Conservation (phyloP, 2,113 vertebrate genomes). For the Falcunculus frontatus region DNA sequence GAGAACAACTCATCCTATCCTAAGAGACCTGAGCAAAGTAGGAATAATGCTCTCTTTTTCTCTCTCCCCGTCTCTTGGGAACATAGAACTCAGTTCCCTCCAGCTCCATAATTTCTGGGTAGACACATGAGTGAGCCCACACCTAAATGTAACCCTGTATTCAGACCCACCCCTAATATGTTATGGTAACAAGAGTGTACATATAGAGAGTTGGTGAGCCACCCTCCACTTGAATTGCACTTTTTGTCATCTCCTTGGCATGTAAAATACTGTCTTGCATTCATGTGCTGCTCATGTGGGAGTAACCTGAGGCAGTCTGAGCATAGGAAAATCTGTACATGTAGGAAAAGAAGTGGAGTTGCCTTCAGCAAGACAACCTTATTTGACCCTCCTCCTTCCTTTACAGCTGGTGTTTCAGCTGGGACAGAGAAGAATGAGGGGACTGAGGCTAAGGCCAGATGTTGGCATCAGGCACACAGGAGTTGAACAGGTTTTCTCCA, state of each 20-base stretch:
- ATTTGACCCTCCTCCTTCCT: slow-evolving; percentile 41
- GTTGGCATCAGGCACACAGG: neutral
- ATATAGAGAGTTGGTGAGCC: neutral
- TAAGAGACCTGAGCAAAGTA: neutral
- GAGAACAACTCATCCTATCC: neutral
- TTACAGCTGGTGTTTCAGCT: neutral
- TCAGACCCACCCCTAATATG: neutral
- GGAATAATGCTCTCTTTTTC: neutral
- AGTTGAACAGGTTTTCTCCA: slow-evolving; percentile 21
- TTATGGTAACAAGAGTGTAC: neutral
- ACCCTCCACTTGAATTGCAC: neutral
- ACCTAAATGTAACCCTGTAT: neutral
- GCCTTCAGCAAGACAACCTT: slow-evolving; percentile 17
- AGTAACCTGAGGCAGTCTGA: neutral
- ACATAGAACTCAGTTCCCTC: neutral
- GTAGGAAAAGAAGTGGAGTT: slow-evolving; percentile 7
- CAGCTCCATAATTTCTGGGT: neutral
- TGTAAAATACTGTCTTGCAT: neutral
- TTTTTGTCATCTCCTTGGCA: neutral
- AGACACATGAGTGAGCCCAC: neutral
- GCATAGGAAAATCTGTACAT: slow-evolving; percentile 33
- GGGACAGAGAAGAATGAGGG: neutral
- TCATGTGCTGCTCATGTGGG: neutral
- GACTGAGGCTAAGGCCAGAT: neutral
- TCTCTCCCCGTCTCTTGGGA: neutral